Percentiles rank a stretch among this genome's conserved stretches.
Evolutionary conservation across 2,797 vertebrate species (phyloP).

Genomic region (Vultur gryphus): DNA sequence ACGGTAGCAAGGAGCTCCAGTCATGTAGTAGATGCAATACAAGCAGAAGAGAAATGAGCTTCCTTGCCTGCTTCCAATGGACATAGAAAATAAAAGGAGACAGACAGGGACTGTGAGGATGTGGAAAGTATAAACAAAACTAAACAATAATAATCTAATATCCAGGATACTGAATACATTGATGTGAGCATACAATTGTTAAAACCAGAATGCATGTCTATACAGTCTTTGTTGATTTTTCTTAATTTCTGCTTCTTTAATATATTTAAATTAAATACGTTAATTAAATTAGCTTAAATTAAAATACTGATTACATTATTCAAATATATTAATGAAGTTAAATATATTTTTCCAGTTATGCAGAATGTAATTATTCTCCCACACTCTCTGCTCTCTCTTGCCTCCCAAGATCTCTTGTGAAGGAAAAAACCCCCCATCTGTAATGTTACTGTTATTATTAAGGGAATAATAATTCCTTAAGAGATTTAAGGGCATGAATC

Average conservation of each 20-base stretch:
- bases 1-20: background rate
- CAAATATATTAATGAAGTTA: background rate
- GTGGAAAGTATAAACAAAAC: background rate
- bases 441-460: background rate
- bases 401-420: background rate
- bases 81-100: background rate
- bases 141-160: background rate
- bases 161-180: background rate
- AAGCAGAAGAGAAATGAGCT: background rate
- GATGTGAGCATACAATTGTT: background rate
- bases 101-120: background rate
- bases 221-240: background rate
- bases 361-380: background rate
- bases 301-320: background rate
- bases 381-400: background rate
- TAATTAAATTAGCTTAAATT: background rate
- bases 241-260: background rate
- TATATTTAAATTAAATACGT: background rate
- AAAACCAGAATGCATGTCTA: background rate
- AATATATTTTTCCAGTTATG: background rate
- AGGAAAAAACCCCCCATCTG: background rate
- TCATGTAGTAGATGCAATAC: background rate
- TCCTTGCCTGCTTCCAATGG: background rate
- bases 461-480: background rate
- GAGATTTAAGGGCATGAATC: background rate